Conservation (phyloP, 2,113 vertebrate genomes). For the Nothobranchius furzeri region DNA sequence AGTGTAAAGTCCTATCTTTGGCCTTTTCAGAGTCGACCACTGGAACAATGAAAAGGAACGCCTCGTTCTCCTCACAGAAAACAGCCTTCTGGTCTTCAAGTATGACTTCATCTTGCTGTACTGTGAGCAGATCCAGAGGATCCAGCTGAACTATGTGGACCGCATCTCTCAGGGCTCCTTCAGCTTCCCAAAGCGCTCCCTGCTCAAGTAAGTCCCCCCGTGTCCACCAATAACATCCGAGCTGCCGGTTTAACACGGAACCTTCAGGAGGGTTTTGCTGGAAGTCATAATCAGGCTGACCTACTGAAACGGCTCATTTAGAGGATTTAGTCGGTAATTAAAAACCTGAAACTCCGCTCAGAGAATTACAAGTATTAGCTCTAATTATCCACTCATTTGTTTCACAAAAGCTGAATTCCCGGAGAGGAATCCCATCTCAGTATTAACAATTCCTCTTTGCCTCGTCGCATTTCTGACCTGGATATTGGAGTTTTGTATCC, state of each 20-base stretch:
- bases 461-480: too few species aligned
- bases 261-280: neutral
- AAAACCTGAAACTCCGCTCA: too few species aligned
- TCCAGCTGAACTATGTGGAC: constrained; percentile 73
- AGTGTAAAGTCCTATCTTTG: neutral
- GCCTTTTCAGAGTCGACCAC: constrained; percentile 78
- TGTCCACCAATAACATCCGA: too few species aligned
- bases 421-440: too few species aligned
- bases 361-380: too few species aligned
- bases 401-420: too few species aligned
- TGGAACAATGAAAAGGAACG: constrained; percentile 90
- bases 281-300: neutral
- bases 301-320: neutral
- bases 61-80: constrained; percentile 74
- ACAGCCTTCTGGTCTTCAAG: constrained; percentile 81
- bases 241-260: neutral
- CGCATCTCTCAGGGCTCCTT: constrained; percentile 79
- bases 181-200: constrained; percentile 76
- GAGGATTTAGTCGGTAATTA: too few species aligned
- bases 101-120: constrained; percentile 84
- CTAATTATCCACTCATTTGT: too few species aligned
- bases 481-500: too few species aligned
- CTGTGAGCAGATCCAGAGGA: constrained; percentile 77
- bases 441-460: too few species aligned
- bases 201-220: constrained; percentile 79